Conservation (phyloP, 1,140 invertebrate genomes). For the Triops longicaudatus region DNA sequence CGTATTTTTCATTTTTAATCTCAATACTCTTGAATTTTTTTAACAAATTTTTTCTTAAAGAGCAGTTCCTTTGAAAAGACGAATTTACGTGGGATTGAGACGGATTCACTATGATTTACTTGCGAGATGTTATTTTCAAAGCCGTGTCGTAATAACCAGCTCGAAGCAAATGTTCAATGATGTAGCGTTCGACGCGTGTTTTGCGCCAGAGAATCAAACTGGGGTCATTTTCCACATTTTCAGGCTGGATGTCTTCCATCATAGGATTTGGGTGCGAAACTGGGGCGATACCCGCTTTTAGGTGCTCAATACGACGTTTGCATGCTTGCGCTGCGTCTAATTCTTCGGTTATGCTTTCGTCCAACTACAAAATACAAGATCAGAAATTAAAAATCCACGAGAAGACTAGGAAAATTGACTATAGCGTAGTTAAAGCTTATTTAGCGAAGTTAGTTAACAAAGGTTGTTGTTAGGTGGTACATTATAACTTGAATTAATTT, state of each 20-base stretch:
- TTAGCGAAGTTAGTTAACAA: no score
- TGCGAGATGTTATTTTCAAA: conserved; percentile 37
- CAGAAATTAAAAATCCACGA: no score
- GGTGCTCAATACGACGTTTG: conserved; percentile 81
- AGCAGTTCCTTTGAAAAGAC: no score
- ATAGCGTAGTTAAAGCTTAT: no score
- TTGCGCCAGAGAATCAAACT: conserved; percentile 58
- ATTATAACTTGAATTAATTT: conserved; percentile 17
- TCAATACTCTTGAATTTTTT: no score
- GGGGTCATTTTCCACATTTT: conserved; percentile 51
- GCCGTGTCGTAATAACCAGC: conserved; percentile 93
- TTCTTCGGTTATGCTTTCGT: conserved; percentile 85
- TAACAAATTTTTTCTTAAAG: no score
- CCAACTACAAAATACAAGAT: conserved; percentile 54
- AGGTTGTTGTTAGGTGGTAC: no score
- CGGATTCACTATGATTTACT: background rate
- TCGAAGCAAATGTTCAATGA: conserved; percentile 93
- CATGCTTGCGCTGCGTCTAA: conserved; percentile 74
- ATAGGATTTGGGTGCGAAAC: conserved; percentile 19
- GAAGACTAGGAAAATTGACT: no score
- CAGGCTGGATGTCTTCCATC: conserved; percentile 36
- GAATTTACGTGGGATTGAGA: background rate
- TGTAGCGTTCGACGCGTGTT: conserved; percentile 81
- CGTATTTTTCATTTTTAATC: no score
- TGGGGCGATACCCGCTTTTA: conserved; percentile 64